Conservation (phyloP, 2,888 invertebrate genomes). For the Drosophila histrio region DNA sequence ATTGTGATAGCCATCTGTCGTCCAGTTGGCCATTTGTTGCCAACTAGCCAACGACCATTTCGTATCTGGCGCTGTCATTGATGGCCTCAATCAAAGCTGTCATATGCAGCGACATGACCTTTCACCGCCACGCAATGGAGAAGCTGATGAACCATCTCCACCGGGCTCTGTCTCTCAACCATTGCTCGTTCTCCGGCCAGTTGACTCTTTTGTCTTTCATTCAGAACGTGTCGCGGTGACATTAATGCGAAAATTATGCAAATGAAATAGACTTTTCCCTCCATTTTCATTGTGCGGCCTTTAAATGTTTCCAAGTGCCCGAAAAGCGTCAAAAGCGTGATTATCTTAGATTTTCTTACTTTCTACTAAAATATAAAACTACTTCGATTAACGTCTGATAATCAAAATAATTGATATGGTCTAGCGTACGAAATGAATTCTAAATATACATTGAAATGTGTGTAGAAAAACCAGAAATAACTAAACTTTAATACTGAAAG, state of each 20-base stretch:
- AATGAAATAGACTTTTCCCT: constrained; percentile 62
- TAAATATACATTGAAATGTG: background rate
- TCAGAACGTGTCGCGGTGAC: constrained; percentile 18
- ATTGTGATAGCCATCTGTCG: constrained; percentile 28
- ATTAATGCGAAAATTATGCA: constrained; percentile 60
- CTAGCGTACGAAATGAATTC: background rate
- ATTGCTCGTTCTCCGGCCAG: background rate
- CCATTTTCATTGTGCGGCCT: constrained; percentile 30
- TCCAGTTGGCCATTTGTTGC: constrained; percentile 48
- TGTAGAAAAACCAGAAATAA: background rate
- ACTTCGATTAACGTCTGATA: background rate
- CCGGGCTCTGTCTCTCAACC: background rate
- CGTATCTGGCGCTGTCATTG: constrained; percentile 52
- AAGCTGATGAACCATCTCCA: constrained; percentile 5
- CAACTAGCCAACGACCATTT: constrained; percentile 4
- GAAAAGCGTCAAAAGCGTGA: constrained; percentile 7
- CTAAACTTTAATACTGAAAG: constrained; percentile 16
- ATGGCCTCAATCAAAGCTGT: constrained; percentile 74
- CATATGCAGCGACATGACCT: constrained; percentile 60
- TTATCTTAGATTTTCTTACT: background rate
- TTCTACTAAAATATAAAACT: background rate
- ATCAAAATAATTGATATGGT: background rate
- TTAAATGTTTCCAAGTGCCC: constrained; percentile 22
- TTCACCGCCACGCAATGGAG: constrained; percentile 35
- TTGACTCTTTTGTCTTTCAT: constrained; percentile 13